Conservation (phyloP, 2,113 vertebrate species). For the Dasyornis broadbenti region DNA sequence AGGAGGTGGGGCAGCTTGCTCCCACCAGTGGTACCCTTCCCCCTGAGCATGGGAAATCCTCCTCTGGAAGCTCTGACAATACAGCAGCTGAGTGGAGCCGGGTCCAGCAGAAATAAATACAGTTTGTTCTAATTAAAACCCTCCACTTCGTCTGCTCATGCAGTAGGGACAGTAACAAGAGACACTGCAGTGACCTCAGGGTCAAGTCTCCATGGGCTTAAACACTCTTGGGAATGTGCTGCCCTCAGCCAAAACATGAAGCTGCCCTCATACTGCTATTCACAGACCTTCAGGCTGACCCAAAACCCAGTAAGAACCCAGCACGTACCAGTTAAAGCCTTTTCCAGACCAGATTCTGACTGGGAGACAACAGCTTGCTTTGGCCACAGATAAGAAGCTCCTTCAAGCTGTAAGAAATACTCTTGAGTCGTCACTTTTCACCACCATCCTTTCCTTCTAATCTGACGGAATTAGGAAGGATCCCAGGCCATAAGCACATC, state of each 20-base stretch:
- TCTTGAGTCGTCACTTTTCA: neutral
- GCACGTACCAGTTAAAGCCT: neutral
- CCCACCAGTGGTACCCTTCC: neutral
- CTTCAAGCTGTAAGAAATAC: neutral
- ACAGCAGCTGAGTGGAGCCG: neutral
- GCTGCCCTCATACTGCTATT: neutral
- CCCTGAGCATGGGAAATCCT: neutral
- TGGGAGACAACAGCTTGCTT: neutral
- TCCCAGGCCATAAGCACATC: neutral
- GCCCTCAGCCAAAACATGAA: neutral
- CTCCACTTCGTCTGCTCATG: accelerated
- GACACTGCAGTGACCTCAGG: neutral
- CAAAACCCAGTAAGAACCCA: neutral
- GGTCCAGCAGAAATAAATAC: neutral
- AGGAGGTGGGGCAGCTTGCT: neutral
- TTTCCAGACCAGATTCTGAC: neutral
- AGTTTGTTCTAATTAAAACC: neutral
- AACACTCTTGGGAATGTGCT: neutral
- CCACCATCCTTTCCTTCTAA: neutral
- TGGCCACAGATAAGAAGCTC: neutral
- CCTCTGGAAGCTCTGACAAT: neutral
- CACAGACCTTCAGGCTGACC: neutral
- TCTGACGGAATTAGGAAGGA: neutral
- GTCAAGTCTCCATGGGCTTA: neutral
- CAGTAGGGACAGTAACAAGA: neutral